Evolutionary conservation across 2,797 vertebrate genomes (phyloP).

Genomic region (Myripristis murdjan): DNA sequence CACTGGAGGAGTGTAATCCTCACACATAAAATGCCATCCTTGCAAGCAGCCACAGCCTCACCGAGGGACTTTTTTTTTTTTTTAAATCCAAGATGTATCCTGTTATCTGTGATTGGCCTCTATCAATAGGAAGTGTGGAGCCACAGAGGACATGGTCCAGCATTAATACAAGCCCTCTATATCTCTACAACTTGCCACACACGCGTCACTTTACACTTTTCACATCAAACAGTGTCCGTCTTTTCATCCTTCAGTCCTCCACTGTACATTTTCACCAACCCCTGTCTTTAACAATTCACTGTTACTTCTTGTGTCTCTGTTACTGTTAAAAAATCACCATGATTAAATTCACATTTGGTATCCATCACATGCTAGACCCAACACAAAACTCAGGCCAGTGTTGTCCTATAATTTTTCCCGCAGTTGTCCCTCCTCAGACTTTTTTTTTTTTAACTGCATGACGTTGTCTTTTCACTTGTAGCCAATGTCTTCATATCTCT

Average conservation of each 20-base stretch:
- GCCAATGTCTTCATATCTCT: constrained; percentile 77
- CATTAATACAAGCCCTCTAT: constrained; percentile 51
- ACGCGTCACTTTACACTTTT: constrained; percentile 46
- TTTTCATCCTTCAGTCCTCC: constrained; percentile 64
- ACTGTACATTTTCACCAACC: constrained; percentile 69
- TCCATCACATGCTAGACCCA: constrained; percentile 41
- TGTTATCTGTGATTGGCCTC: constrained; percentile 1
- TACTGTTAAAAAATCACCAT: constrained; percentile 37
- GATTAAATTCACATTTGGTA: constrained; percentile 42
- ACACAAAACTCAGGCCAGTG: constrained; percentile 24
- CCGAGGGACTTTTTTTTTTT: background rate
- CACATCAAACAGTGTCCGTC: constrained; percentile 62
- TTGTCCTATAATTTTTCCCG: constrained; percentile 14
- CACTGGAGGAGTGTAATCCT: background rate
- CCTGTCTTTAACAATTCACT: constrained; percentile 74
- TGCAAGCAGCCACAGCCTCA: background rate
- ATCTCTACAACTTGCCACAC: constrained; percentile 20
- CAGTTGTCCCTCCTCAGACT: constrained; percentile 36
- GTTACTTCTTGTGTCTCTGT: constrained; percentile 64
- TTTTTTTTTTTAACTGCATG: constrained; percentile 80
- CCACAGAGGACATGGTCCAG: constrained; percentile 61
- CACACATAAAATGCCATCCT: background rate
- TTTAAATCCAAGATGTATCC: background rate
- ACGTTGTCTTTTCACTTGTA: constrained; percentile 68
- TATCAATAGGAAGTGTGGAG: background rate